These are phyloP conservation scores for Chrysotoxum bicinctum DNA, from an alignment of 2,888 invertebrate species.

Conservation along the genomic window DNA sequence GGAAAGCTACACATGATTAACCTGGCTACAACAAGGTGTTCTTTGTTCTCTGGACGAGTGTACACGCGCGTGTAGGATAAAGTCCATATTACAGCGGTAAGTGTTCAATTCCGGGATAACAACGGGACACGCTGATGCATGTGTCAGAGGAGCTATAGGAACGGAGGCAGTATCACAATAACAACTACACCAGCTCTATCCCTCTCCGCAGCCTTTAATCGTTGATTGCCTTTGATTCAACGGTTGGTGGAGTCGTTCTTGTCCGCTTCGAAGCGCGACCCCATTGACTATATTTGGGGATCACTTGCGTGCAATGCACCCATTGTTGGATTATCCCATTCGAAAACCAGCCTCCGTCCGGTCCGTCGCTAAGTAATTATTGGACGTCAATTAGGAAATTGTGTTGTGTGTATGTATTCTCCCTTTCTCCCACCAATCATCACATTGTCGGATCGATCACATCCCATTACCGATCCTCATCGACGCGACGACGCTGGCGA, in stretches of 20 bases:
- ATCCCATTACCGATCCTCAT: slow-evolving; percentile 39
- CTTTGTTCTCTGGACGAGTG: slow-evolving; percentile 11
- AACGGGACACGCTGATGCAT: slow-evolving; percentile 57
- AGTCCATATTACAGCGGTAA: slow-evolving; percentile 42
- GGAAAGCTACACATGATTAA: slow-evolving; percentile 53
- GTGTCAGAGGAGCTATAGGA: slow-evolving; percentile 45
- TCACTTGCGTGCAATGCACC: slow-evolving; percentile 42
- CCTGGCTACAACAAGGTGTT: slow-evolving; percentile 42
- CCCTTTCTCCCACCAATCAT: slow-evolving; percentile 38
- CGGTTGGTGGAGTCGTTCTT: neutral
- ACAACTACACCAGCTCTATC: neutral
- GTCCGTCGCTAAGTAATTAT: slow-evolving; percentile 57
- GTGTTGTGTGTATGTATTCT: slow-evolving; percentile 17
- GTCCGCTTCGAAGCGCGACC: slow-evolving; percentile 41
- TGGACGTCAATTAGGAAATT: slow-evolving; percentile 69
- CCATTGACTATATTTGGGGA: slow-evolving; percentile 67
- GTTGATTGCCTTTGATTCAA: slow-evolving; percentile 53
- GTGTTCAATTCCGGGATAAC: slow-evolving; percentile 63
- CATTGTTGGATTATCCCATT: slow-evolving; percentile 62
- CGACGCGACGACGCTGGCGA: slow-evolving; percentile 15
- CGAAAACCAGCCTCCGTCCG: slow-evolving; percentile 21
- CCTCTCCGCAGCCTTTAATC: slow-evolving; percentile 21
- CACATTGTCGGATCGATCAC: slow-evolving; percentile 32
- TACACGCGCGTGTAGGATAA: slow-evolving; percentile 34
- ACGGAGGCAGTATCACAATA: slow-evolving; percentile 21